phyloP scores from a whole-genome alignment of 2,113 vertebrate genomes.

The Thermophis baileyi region DNA sequence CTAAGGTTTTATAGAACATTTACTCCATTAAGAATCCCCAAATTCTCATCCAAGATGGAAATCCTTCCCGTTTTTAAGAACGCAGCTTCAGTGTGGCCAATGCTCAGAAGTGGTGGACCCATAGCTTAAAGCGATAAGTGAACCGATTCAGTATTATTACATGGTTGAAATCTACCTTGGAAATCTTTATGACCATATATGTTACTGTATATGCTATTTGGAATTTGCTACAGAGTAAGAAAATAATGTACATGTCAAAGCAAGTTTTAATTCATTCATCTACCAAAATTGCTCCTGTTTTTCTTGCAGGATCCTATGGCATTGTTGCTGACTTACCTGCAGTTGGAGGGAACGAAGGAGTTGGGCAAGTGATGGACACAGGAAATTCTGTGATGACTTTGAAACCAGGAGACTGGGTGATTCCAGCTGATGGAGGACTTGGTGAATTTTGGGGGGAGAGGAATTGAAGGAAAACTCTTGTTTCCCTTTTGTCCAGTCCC shows the following conservation, averaged over 20 bases:
- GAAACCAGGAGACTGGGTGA: slow-evolving; percentile 85
- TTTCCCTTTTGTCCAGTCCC: neutral
- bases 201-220: neutral
- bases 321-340: slow-evolving; percentile 82
- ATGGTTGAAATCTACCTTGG: neutral
- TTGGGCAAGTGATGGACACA: slow-evolving; percentile 83
- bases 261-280: neutral
- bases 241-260: neutral
- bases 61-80: neutral
- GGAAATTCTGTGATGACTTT: slow-evolving; percentile 74
- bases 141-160: neutral
- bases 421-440: slow-evolving; percentile 75
- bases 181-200: neutral
- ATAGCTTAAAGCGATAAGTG: neutral
- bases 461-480: neutral
- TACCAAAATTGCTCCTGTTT: neutral
- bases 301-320: slow-evolving; percentile 81
- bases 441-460: slow-evolving; percentile 70
- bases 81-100: neutral
- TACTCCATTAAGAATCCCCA: neutral
- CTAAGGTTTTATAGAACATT: neutral
- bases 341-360: slow-evolving; percentile 90
- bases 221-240: neutral
- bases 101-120: neutral
- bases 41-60: neutral